A percentile compares a stretch with the other conserved stretches of the same genome.
Evolutionary conservation across 2,888 invertebrate genomes (phyloP).

Genomic region (Iphiclides podalirius): DNA sequence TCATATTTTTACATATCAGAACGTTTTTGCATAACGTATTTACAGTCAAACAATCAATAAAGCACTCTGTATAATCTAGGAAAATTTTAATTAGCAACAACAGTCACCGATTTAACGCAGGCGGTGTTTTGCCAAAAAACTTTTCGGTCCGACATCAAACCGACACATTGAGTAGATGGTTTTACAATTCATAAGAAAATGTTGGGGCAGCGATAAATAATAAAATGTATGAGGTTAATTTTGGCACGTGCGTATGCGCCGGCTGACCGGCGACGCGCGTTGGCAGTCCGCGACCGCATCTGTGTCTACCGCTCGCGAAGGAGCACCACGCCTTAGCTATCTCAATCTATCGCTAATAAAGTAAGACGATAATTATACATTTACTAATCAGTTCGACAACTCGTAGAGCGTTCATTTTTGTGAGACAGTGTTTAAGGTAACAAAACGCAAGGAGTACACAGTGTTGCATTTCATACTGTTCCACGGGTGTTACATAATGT

Average conservation of each 20-base stretch:
- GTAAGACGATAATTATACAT: conserved; percentile 1
- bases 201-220: conserved; percentile 64
- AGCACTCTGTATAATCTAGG: conserved; percentile 17
- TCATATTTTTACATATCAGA: too few relatives aligned
- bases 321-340: conserved; percentile 22
- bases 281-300: conserved; percentile 41
- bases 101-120: conserved; percentile 36
- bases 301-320: conserved; percentile 34
- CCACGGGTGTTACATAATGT: conserved; percentile 2
- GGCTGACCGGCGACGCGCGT: conserved; percentile 37
- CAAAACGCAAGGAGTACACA: too few relatives aligned
- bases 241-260: conserved; percentile 39
- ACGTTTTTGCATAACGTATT: not conserved
- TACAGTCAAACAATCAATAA: not conserved
- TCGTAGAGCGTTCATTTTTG: not conserved
- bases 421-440: conserved; percentile 4
- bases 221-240: conserved; percentile 53
- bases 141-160: conserved; percentile 39
- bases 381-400: not conserved
- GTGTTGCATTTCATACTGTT: too few relatives aligned
- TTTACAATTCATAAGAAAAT: conserved; percentile 59
- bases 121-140: conserved; percentile 53
- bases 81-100: conserved; percentile 33
- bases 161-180: conserved; percentile 43
- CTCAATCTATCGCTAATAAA: conserved; percentile 16